These are phyloP conservation scores for Polyploca ridens DNA, from an alignment of 2,888 invertebrate genomes.

Conservation along the genomic window DNA sequence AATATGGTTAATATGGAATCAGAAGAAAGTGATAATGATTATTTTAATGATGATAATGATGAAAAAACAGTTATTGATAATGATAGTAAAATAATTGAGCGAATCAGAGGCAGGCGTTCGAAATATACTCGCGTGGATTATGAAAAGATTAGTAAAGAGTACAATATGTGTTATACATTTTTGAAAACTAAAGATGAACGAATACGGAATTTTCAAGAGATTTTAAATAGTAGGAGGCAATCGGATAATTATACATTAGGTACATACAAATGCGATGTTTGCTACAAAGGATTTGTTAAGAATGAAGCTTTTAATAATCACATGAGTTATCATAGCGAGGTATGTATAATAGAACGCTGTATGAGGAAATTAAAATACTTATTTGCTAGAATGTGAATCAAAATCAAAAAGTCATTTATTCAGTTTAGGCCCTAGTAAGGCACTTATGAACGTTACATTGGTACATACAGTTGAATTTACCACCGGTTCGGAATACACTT, in stretches of 20 bases:
- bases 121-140: background rate
- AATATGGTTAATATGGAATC: no score
- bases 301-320: slow-evolving; percentile 4
- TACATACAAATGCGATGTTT: slow-evolving; percentile 12
- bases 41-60: no score
- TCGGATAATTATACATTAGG: slow-evolving; percentile 13
- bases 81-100: no score
- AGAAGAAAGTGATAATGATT: no score
- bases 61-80: no score
- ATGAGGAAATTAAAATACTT: no score
- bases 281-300: slow-evolving; percentile 15
- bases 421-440: no score
- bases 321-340: background rate
- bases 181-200: slow-evolving; percentile 11
- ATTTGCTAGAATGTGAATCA: no score
- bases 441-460: no score
- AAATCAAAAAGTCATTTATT: no score
- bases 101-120: background rate
- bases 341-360: background rate
- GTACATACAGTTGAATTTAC: no score
- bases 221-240: slow-evolving; percentile 8
- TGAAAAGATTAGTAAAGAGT: background rate
- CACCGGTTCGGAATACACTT: no score
- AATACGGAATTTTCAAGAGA: background rate
- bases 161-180: background rate